Conservation (phyloP, 2,797 vertebrate genomes). For the Periparus ater region DNA sequence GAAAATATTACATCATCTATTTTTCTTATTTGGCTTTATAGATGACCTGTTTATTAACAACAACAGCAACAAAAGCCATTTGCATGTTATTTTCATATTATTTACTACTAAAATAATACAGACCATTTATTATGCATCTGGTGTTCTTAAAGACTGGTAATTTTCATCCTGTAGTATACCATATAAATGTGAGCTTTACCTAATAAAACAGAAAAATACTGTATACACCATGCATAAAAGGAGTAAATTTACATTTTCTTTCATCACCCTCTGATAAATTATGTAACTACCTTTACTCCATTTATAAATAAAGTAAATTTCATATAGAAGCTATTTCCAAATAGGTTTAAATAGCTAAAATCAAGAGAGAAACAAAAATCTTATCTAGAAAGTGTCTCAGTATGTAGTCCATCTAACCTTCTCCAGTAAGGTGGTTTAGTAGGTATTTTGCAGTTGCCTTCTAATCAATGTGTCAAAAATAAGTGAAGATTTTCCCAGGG, state of each 20-base stretch:
- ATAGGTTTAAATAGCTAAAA: background rate
- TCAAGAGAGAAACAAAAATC: background rate
- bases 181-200: background rate
- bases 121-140: background rate
- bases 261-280: background rate
- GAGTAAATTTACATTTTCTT: background rate
- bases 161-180: background rate
- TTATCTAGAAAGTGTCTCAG: background rate
- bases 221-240: background rate
- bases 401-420: background rate
- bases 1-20: background rate
- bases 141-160: background rate
- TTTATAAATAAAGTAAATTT: background rate
- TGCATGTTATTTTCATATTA: background rate
- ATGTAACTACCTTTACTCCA: background rate
- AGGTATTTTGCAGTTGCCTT: background rate
- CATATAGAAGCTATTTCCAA: background rate
- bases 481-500: background rate
- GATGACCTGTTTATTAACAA: background rate
- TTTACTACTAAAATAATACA: background rate
- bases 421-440: background rate
- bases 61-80: background rate
- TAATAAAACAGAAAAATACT: background rate
- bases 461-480: background rate
- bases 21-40: background rate